Evolutionary conservation across 2,113 vertebrate species (phyloP), one percentile per base, ranked within the genome.

Genomic region (Prolemur simus): DNA sequence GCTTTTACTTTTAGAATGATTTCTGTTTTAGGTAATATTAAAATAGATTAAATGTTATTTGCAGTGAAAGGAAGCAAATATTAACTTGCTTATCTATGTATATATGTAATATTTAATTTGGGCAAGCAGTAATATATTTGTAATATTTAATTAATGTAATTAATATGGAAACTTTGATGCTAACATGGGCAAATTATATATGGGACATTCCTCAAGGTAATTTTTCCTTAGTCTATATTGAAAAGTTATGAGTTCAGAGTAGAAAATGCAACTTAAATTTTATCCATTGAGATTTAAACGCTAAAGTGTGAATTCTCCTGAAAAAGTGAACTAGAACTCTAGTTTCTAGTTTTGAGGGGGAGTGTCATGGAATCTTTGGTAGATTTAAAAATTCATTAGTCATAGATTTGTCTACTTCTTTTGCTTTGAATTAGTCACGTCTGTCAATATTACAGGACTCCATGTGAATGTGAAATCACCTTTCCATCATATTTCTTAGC

Each of bases 241-340:
- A 77, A 77, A 93, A 97, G 5, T 92, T 91, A 23, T n/a, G 10
- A 73, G 64, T 66, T 85, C n/a, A 80, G 63, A 83, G n/a, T 87
- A 77, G 85, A 87, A 91, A 60, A 58, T 80, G 21, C 27, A 66
- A 68, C 18, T 95, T 69, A 68, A 83, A 49, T 73, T 88, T 85
- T 76, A 69, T 91, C 13, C 13, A 39, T 45, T 77, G 76, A 39
- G 11, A 47, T 89, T 87, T 74, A 73, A 91, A 95, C 2, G 13
- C 18, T 89, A 54, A 81, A 49, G 15, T 0, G 11, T 71, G 27
- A 32, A 49, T 76, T 96, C 58, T 96, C 15, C 39, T 73, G 25
- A 14, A 83, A 93, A 87, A 20, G 2, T 25, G 85, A 5, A 56
- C 23, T 45, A 69, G 74, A 37, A 89, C 8, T 68, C 60, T 89